A percentile compares a stretch with the other conserved stretches of the same genome.
These are phyloP conservation scores for Deroplatys truncata DNA, from an alignment of 2,888 invertebrate species.

Conservation along the genomic window DNA sequence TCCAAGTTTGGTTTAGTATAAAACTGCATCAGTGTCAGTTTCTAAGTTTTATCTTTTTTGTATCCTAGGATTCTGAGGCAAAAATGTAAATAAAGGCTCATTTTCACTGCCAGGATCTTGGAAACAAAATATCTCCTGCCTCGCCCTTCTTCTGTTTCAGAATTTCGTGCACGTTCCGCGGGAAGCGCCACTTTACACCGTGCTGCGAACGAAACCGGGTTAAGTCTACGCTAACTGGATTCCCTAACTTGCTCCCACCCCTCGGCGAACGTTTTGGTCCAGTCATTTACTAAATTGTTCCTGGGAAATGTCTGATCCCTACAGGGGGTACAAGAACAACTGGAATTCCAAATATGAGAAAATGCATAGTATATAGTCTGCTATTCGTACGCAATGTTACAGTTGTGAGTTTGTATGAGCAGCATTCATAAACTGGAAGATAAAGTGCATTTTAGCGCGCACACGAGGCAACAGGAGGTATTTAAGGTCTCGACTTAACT, in stretches of 20 bases:
- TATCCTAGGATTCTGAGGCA: neutral
- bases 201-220: neutral
- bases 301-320: neutral
- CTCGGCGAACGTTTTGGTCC: neutral
- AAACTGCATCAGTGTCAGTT: neutral
- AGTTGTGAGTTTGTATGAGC: no score
- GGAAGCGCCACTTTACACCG: conserved; percentile 8
- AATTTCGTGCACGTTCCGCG: neutral
- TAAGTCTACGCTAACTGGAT: neutral
- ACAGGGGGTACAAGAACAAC: neutral
- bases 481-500: no score
- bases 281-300: neutral
- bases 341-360: neutral
- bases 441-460: no score
- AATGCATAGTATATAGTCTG: no score
- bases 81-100: neutral
- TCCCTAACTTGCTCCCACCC: neutral
- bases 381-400: no score
- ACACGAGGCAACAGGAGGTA: no score
- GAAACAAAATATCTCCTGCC: neutral
- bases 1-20: neutral
- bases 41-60: neutral
- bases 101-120: neutral
- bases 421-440: no score
- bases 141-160: conserved; percentile 6